Base-by-base conservation (phyloP, 2,888 invertebrate genomes). In the Tubulanus polymorphus region DNA sequence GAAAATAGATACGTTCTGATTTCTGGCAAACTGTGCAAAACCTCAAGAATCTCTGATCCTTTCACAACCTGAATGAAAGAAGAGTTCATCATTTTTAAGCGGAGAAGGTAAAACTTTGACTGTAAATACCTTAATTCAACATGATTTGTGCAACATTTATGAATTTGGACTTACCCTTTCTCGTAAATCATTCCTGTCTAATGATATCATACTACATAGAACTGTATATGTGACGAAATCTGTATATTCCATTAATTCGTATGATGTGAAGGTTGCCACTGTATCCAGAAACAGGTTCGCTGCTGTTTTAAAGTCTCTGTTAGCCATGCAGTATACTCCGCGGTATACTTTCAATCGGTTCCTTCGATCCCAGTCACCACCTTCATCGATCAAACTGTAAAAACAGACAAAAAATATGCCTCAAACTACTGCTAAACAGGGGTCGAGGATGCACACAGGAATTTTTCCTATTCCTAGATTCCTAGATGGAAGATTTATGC, bases 321-420 rank as follows among this genome's bases (percentile, higher is more conserved):
- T 89, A 0, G 96, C 91, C 80, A 99, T 89, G 66, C 92, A 91
- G 78, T 97, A 99, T 41, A 95, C 88, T 45, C 96, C 99, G 81
- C 82, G 72, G 69, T 80, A 81, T 20, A 97, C 99, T 81, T 97
- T 97, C 28, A 99, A 83, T 63, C 99, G 88, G 79, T 99, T 99
- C 66, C 97, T 85, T 50, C 99, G 86, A 73, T 99, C 95, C 99
- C 99, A 99, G 79, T 99, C 99, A 15, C 99, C 99, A 62, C 99
- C 99, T 82, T 96, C 93, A 79, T 96, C 95, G 62, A 96, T 94
- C 56, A 84, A 70, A 60, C 81, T 81, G 64, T 32, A 67, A 63
- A 29, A 29, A 45, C 41, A 50, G 23, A 41, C n/a, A n/a, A n/a
- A n/a, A n/a, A n/a, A n/a, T n/a, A n/a, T n/a, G n/a, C n/a, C n/a